Percentiles rank a stretch among this genome's conserved stretches.
These are phyloP conservation scores for Rhamphomyia laevipes DNA, from an alignment of 2,888 invertebrate genomes.

Conservation along the genomic window DNA sequence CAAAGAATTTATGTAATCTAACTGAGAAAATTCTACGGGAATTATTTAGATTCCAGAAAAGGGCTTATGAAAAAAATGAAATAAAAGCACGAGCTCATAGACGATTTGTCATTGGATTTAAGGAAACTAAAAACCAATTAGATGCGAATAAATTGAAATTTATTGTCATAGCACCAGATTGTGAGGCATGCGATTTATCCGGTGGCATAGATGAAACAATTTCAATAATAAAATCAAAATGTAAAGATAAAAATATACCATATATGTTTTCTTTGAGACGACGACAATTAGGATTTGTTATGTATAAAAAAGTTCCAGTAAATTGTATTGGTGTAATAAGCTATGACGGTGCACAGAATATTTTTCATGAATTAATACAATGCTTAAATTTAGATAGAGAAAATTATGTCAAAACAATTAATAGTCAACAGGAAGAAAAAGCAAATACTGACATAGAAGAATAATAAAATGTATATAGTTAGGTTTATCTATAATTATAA, in stretches of 20 bases:
- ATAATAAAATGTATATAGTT: too few species aligned
- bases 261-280: conserved; percentile 48
- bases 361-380: conserved; percentile 20
- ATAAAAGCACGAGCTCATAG: conserved; percentile 45
- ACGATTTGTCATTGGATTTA: conserved; percentile 49
- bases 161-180: conserved; percentile 50
- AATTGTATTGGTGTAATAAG: conserved; percentile 50
- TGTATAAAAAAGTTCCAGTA: conserved; percentile 46
- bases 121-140: conserved; percentile 48
- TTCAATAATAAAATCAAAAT: conserved; percentile 38
- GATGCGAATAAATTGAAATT: conserved; percentile 45
- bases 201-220: conserved; percentile 45
- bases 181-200: conserved; percentile 38
- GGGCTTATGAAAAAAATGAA: conserved; percentile 45
- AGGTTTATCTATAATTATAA: too few species aligned
- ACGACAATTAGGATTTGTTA: conserved; percentile 43
- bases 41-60: conserved; percentile 48
- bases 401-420: conserved; percentile 10
- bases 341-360: conserved; percentile 48
- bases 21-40: conserved; percentile 41
- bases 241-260: conserved; percentile 42
- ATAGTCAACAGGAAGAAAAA: neutral
- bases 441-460: neutral
- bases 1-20: conserved; percentile 41
- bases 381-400: conserved; percentile 19